Base-by-base conservation (phyloP, 2,888 invertebrate species). In the Neoascia interrupta region DNA sequence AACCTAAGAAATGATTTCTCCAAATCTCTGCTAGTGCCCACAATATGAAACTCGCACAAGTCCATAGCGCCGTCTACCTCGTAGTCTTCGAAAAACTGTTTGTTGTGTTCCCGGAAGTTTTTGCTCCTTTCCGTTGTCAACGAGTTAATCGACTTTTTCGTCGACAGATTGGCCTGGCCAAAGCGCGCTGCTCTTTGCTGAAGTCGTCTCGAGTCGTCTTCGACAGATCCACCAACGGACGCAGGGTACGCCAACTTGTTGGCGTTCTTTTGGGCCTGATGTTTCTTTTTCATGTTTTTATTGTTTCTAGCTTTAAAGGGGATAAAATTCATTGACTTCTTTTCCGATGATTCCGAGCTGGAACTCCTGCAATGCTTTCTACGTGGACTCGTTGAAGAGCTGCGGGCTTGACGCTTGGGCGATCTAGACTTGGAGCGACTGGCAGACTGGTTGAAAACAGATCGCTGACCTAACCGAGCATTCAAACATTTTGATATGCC, bases 1-100 rank as follows among this genome's bases (percentile, higher is more conserved):
- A 99, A 91, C 84, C 99, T 92, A 83, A 99, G 92, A 89, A 98
- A 99, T 47, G 95, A 95, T 89, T 99, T 99, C 89, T 99, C 99
- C 85, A 99, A 90, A 87, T 98, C 96, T 87, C 92, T 92, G 89
- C 97, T 97, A 15, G 97, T 97, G 81, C 99, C 99, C 83, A 98
- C 94, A 86, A 99, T 95, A 88, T 97, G 96, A 89, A 95, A 92
- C 87, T 94, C 94, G 83, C 93, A 92, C 89, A 96, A 92, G 89
- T 97, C 96, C 90, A 96, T 93, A 84, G 95, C 90, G 61, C 87
- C 94, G 76, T 92, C 92, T 81, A 92, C 91, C 73, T 89, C 88
- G 15, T 81, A 86, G 83, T 93, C 94, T 82, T 93, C 92, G 81
- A 91, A 87, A 31, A 90, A 88, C 37, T 66, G 66, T 23, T 60